Percentiles rank a stretch among this genome's conserved stretches.
These are phyloP conservation scores for Baryphthengus martii DNA, from an alignment of 2,113 vertebrate genomes.

Conservation along the genomic window DNA sequence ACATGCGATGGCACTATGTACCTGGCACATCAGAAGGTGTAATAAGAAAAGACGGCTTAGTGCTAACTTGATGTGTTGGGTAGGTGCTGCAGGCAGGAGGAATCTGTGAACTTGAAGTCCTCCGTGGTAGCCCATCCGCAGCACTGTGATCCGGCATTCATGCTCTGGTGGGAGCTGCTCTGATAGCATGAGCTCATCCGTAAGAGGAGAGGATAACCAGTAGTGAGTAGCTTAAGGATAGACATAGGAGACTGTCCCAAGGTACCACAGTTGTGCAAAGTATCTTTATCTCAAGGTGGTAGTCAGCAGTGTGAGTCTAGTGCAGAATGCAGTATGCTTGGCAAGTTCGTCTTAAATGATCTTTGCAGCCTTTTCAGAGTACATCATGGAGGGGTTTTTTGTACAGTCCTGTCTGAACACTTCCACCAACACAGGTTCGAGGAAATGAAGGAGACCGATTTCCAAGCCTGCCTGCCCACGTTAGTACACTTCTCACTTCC, in stretches of 20 bases:
- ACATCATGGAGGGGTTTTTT: fast-evolving
- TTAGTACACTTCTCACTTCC: background rate
- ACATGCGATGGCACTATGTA: background rate
- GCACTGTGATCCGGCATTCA: background rate
- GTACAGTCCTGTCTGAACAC: background rate
- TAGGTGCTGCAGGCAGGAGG: fast-evolving
- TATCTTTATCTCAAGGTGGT: no score
- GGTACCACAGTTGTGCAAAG: background rate
- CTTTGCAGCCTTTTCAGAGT: background rate
- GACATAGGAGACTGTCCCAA: background rate
- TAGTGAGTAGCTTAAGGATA: background rate
- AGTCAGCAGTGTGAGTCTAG: background rate
- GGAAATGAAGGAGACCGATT: background rate
- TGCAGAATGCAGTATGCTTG: background rate
- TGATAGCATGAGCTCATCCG: fast-evolving
- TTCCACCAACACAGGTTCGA: background rate
- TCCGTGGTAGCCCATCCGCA: fast-evolving
- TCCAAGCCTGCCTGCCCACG: background rate
- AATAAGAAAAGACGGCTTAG: background rate
- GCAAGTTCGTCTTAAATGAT: background rate
- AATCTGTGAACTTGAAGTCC: background rate
- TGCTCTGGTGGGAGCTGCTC: background rate
- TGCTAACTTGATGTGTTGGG: background rate
- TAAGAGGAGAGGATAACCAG: background rate
- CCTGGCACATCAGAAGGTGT: background rate